phyloP scores from a whole-genome alignment of 2,113 vertebrate species.

The Copsychus sechellarum region DNA sequence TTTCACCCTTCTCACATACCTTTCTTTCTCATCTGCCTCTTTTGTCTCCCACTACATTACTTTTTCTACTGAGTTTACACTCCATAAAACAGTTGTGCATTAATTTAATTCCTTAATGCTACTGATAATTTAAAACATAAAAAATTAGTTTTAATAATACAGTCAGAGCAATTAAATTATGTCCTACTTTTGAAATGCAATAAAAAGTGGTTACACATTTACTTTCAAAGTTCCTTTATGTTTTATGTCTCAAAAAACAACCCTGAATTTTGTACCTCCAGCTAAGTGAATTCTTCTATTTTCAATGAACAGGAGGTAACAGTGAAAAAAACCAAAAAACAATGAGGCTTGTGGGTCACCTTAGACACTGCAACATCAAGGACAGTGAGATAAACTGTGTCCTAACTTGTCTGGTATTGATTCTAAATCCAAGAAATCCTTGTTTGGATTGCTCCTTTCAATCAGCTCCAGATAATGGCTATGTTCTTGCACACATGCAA shows the following conservation, averaged over 20 bases:
- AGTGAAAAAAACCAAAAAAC: too few species aligned
- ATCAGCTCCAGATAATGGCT: not conserved
- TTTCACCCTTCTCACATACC: not conserved
- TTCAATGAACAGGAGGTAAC: not conserved
- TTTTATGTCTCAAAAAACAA: not conserved
- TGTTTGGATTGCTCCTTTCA: not conserved
- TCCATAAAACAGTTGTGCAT: not conserved
- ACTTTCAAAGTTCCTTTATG: not conserved
- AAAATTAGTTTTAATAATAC: not conserved
- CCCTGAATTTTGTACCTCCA: not conserved
- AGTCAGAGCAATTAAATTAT: not conserved
- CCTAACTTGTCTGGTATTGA: not conserved
- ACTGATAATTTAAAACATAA: not conserved
- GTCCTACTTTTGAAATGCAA: not conserved
- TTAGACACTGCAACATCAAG: not conserved
- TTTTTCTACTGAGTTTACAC: not conserved
- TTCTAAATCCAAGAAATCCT: not conserved
- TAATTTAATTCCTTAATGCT: not conserved
- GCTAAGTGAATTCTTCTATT: not conserved
- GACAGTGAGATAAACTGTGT: not conserved
- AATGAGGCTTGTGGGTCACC: not conserved
- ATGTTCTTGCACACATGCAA: fast-evolving
- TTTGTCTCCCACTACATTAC: not conserved
- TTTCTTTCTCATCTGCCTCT: not conserved
- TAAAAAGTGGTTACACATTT: not conserved